Evolutionary conservation across 53 echinoderm and acorn worm species (phyloP).

Genomic region (Henricia sp.): DNA sequence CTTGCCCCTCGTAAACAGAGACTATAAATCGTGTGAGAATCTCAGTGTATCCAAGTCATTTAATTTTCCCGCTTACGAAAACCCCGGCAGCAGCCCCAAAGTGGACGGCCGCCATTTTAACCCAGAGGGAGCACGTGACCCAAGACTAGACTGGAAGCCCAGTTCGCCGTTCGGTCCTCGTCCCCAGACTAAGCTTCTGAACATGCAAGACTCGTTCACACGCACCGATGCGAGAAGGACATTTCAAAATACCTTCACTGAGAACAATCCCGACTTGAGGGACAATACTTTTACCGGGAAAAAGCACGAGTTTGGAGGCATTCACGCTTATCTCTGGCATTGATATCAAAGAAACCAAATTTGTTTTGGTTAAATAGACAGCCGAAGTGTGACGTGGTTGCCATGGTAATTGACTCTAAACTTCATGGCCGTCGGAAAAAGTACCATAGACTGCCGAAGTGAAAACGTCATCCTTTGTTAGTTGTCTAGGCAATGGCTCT

Average conservation of each 20-base stretch:
- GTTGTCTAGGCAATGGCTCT: too few relatives aligned
- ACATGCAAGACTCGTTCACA: conserved; percentile 93
- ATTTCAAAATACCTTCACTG: conserved; percentile 79
- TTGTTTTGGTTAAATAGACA: too few relatives aligned
- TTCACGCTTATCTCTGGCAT: conserved; percentile 90
- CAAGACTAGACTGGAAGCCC: conserved; percentile 84
- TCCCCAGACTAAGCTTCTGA: conserved; percentile 81
- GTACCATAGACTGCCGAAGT: too few relatives aligned
- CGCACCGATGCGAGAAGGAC: conserved; percentile 64
- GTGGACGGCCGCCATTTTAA: conserved; percentile 86
- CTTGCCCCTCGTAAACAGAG: conserved; percentile 56
- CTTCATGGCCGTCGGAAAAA: too few relatives aligned
- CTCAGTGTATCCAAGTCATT: conserved; percentile 57
- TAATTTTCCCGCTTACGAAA: conserved; percentile 64
- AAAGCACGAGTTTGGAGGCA: conserved; percentile 91
- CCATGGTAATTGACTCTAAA: too few relatives aligned
- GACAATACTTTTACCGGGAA: conserved; percentile 84
- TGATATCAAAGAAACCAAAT: too few relatives aligned
- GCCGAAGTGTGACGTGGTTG: too few relatives aligned
- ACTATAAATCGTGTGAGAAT: conserved; percentile 40
- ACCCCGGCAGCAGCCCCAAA: conserved; percentile 71
- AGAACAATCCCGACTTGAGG: conserved; percentile 87
- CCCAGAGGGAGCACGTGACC: conserved; percentile 80
- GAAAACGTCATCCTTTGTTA: too few relatives aligned
- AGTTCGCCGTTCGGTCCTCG: conserved; percentile 75